phyloP scores from a whole-genome alignment of 2,797 vertebrate species.

The Margarornis squamiger region DNA sequence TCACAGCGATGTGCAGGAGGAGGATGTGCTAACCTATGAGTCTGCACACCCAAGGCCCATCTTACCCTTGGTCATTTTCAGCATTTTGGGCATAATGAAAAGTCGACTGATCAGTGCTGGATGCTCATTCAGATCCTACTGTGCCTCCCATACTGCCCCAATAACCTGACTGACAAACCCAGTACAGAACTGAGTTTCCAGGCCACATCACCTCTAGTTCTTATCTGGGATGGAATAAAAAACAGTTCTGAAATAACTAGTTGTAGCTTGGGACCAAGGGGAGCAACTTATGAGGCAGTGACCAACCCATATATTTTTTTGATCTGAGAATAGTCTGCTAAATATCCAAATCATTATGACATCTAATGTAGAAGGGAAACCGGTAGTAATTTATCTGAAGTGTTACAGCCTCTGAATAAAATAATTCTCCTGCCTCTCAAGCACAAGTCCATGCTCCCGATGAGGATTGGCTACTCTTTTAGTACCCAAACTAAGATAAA shows the following conservation, averaged over 20 bases:
- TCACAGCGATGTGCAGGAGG: rapidly evolving
- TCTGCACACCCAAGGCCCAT: rapidly evolving
- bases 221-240: neutral
- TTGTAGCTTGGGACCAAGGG: neutral
- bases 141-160: neutral
- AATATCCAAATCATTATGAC: neutral
- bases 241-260: neutral
- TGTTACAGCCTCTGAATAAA: neutral
- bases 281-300: neutral
- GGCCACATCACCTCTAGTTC: neutral
- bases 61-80: rapidly evolving
- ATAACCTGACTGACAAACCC: neutral
- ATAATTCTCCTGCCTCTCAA: neutral
- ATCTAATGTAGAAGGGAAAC: neutral
- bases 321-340: neutral
- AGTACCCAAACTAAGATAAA: conserved; percentile 26
- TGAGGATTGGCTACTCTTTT: neutral
- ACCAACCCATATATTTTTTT: neutral
- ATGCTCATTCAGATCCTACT: no score
- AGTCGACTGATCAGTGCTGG: neutral
- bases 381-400: neutral
- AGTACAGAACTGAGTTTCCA: neutral
- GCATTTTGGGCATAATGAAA: neutral
- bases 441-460: neutral
- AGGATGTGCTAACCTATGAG: neutral